phyloP scores from a whole-genome alignment of 2,888 invertebrate genomes.

The Ischnus inquisitorius region DNA sequence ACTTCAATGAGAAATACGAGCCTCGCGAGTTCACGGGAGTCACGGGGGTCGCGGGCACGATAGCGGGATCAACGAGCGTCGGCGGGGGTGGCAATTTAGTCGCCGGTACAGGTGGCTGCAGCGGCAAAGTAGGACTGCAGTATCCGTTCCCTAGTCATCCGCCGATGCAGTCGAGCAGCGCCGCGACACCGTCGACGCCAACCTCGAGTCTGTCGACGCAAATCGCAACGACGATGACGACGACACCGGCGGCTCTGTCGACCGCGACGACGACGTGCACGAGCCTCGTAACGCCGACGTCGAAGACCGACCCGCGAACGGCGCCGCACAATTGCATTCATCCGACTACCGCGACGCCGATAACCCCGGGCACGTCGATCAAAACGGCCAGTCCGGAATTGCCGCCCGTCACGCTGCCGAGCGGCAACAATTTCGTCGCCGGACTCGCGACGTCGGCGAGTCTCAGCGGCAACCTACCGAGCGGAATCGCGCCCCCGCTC shows the following conservation, averaged over 20 bases:
- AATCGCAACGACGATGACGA: slow-evolving; percentile 67
- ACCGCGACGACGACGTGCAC: slow-evolving; percentile 68
- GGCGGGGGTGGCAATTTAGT: slow-evolving; percentile 56
- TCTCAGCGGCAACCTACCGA: slow-evolving; percentile 35
- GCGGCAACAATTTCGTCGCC: slow-evolving; percentile 64
- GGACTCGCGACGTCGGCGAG: slow-evolving; percentile 72
- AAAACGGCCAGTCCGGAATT: slow-evolving; percentile 80
- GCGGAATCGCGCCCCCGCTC: slow-evolving; percentile 25
- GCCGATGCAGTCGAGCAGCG: slow-evolving; percentile 85
- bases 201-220: slow-evolving; percentile 59
- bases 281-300: slow-evolving; percentile 67
- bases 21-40: slow-evolving; percentile 87
- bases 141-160: slow-evolving; percentile 94
- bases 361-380: slow-evolving; percentile 79
- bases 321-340: slow-evolving; percentile 80
- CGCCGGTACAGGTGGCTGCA: slow-evolving; percentile 73
- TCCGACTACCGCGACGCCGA: slow-evolving; percentile 81
- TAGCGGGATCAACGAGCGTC: slow-evolving; percentile 70
- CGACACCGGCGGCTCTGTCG: slow-evolving; percentile 66
- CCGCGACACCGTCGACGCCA: slow-evolving; percentile 56
- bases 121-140: slow-evolving; percentile 88
- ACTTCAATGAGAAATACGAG: slow-evolving; percentile 94
- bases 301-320: slow-evolving; percentile 79
- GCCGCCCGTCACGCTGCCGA: slow-evolving; percentile 81
- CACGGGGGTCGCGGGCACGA: slow-evolving; percentile 78